Evolutionary conservation across 2,888 invertebrate genomes (phyloP), one percentile per base, ranked within the genome.

Genomic region (Hydrotaea cyrtoneurina): DNA sequence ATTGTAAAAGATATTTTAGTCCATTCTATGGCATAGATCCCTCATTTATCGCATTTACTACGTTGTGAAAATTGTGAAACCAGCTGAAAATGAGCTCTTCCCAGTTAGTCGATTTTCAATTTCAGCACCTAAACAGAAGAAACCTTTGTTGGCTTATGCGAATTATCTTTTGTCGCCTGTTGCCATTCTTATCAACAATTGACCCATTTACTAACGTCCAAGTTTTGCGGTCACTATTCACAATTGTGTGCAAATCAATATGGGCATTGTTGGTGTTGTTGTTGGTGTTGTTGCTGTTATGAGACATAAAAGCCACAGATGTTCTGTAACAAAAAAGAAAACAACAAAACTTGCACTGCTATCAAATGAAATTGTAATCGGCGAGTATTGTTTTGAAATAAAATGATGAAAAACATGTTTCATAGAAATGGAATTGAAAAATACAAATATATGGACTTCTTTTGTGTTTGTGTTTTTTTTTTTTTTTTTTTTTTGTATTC

Each of bases 131-230:
- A 31, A 2, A 31, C 31, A 31, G 31, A 31, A 31, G 31, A 31
- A 31, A 31, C 31, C 31, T 31, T 31, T 31, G 31, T 31, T 31
- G 31, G 31, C 31, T 4, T 31, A 4, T 31, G 2, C 31, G 7
- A 31, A 31, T 31, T 31, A 31, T 31, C 31, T 50, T 50, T 62
- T 62, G 31, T n/a, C 31, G 31, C 31, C 7, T 15, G 23, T 15
- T 69, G 50, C 4, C 50, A 50, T 53, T 71, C 17, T 71, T 71
- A 71, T 71, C 71, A 31, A 23, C 31, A 69, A 31, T 53, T 71
- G 71, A 71, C 71, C 17, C 46, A 71, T 71, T 21, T 71, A 26
- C 26, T 50, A 50, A 53, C 50, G 53, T 69, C 23, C 11, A 46
- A 26, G 21, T 36, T 64, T 64, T 17, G 62, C 50, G n/a, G 17